Conservation (phyloP, 2,113 vertebrate species). For the Ptilorrhoa leucosticta region DNA sequence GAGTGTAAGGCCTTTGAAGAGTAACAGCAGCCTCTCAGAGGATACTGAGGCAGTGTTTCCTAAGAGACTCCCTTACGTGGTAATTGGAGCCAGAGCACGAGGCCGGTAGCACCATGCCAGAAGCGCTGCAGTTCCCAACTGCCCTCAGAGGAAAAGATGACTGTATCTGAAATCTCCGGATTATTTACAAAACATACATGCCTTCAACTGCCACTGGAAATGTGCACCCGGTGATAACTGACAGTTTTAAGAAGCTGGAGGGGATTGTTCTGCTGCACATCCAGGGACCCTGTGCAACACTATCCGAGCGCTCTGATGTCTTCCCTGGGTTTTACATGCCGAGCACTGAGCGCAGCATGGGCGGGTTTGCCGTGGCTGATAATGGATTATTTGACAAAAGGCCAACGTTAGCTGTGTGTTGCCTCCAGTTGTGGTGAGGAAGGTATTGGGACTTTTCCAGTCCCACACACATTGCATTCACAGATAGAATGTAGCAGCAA, state of each 20-base stretch:
- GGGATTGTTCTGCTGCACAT: neutral
- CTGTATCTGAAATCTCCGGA: neutral
- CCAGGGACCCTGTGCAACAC: neutral
- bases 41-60: neutral
- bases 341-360: neutral
- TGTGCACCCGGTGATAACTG: neutral
- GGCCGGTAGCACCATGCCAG: constrained; percentile 37
- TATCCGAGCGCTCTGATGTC: neutral
- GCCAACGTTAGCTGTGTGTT: constrained; percentile 8
- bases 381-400: constrained; percentile 44
- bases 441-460: constrained; percentile 33
- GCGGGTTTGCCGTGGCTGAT: neutral
- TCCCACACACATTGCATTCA: constrained; percentile 16
- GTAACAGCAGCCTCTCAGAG: constrained; percentile 11
- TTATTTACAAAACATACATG: constrained; percentile 36
- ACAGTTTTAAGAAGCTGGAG: neutral
- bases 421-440: constrained; percentile 21
- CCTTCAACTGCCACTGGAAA: constrained; percentile 29
- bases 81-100: constrained; percentile 51
- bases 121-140: neutral
- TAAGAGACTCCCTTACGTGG: constrained; percentile 33
- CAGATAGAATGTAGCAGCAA: neutral
- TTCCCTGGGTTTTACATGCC: neutral
- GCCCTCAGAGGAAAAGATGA: constrained; percentile 19
- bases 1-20: neutral